Evolutionary conservation across 2,797 vertebrate genomes (phyloP).

Genomic region (Acropternis orthonyx): DNA sequence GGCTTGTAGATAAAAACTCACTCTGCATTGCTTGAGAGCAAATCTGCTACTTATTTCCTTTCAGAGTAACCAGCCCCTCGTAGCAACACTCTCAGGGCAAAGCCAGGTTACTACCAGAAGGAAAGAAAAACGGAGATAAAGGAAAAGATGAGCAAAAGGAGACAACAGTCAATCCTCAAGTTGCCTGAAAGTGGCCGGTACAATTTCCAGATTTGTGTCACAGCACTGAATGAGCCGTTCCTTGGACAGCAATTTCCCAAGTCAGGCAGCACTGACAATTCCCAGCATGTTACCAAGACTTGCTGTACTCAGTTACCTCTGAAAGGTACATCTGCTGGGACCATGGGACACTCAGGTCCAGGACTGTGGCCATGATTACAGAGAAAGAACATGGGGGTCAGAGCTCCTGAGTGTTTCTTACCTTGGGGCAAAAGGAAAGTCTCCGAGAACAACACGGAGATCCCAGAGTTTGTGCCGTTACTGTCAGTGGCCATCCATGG

Average conservation of each 20-base stretch:
- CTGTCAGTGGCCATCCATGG: not conserved
- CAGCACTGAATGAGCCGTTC: not conserved
- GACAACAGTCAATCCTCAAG: not conserved
- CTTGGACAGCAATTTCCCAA: not conserved
- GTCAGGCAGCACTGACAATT: not conserved
- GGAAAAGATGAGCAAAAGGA: not conserved
- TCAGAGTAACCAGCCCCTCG: not conserved
- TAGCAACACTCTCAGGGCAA: not conserved
- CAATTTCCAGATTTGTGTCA: not conserved
- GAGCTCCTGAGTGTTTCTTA: not conserved
- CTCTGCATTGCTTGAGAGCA: not conserved
- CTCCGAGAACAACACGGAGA: not conserved
- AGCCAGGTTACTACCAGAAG: not conserved
- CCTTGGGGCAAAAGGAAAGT: not conserved
- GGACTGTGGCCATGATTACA: not conserved
- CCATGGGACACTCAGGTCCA: not conserved
- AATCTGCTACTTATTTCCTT: not conserved
- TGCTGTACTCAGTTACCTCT: not conserved
- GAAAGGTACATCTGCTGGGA: not conserved
- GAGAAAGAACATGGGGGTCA: not conserved
- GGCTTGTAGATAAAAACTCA: constrained; percentile 29
- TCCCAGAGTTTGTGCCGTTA: not conserved
- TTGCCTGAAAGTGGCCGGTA: not conserved
- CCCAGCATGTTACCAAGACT: not conserved
- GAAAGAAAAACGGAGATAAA: not conserved